Conservation (phyloP, 2,113 vertebrate species). For the Micronycteris hirsuta region DNA sequence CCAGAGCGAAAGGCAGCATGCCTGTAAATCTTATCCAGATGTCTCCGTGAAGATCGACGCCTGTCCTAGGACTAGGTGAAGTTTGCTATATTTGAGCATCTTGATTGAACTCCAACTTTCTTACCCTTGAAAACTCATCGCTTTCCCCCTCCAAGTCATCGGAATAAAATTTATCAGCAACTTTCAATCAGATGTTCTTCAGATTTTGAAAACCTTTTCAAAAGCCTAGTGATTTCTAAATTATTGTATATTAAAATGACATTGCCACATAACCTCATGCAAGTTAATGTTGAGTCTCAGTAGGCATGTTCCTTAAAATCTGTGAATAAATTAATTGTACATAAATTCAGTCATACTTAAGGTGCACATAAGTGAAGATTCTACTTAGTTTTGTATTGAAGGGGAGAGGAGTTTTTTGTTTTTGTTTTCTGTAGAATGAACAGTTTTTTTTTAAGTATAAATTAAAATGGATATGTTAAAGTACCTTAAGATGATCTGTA, state of each 20-base stretch:
- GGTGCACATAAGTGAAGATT: not conserved
- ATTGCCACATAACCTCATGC: not conserved
- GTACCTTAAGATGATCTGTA: not conserved
- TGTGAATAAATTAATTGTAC: constrained; percentile 6
- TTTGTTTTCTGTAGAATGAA: not conserved
- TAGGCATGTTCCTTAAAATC: constrained; percentile 27
- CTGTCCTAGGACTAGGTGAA: not conserved
- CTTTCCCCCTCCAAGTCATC: not conserved
- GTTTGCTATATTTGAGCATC: not conserved
- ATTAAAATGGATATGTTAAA: not conserved
- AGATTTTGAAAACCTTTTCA: constrained; percentile 55
- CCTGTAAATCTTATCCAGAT: constrained; percentile 21
- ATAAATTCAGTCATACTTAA: constrained; percentile 28
- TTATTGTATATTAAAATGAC: constrained; percentile 15
- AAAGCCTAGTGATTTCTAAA: constrained; percentile 49
- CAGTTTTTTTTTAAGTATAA: not conserved
- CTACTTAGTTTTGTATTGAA: not conserved
- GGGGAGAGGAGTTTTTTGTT: not conserved
- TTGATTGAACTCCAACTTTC: not conserved
- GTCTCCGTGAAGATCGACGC: not conserved
- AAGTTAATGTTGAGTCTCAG: constrained; percentile 28
- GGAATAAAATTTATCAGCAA: constrained; percentile 36
- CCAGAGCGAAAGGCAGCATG: not conserved
- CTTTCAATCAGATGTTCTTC: constrained; percentile 32
- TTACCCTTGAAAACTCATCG: not conserved